Base-by-base conservation (phyloP, 2,797 vertebrate species). In the Zenarchopterus dispar region DNA sequence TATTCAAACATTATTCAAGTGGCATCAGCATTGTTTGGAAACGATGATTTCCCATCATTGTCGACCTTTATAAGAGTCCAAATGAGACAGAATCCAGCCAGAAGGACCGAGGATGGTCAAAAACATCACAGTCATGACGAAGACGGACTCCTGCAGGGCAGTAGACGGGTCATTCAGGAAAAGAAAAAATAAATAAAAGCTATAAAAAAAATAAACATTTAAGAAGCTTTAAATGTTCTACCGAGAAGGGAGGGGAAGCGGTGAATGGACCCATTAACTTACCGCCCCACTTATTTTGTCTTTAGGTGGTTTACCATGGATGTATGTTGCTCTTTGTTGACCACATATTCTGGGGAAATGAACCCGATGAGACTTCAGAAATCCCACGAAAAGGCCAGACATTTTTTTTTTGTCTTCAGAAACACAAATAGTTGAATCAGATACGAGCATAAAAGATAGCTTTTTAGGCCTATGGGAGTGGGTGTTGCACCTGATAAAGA, bases 51-150 rank as follows among this genome's bases (percentile, higher is more conserved):
- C 28, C 9, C 39, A 44, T 84, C 47, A 84, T 7, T 11, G 18
- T 18, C 56, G 39, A 19, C 19, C 44, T 77, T 80, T 84, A 19
- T 87, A 88, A 1, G 82, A 1, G 0, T 63, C 56, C 0, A 88
- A 2, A 18, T 77, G 45, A 11, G 78, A 50, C 0, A 90, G 74
- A 1, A 92, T 65, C 87, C 88, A 90, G 10, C 82, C 81, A n/a
- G 87, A 79, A 2, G 88, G 87, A 17, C 78, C 86, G 8, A 91
- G 80, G 28, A 85, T 0, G 1, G 63, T 0, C 45, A 70, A 0
- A 4, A 17, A 33, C 55, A 91, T 6, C 43, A 72, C 62, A 0
- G 55, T 55, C 67, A 90, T 18, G 16, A 46, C 89, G 1, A 87
- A 61, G 0, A 41, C 13, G 0, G 72, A 56, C 22, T 89, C 66